Percentiles rank a stretch among this genome's conserved stretches.
These are phyloP conservation scores for Loris lydekkerianus DNA, from an alignment of 2,797 vertebrate species.

Conservation along the genomic window DNA sequence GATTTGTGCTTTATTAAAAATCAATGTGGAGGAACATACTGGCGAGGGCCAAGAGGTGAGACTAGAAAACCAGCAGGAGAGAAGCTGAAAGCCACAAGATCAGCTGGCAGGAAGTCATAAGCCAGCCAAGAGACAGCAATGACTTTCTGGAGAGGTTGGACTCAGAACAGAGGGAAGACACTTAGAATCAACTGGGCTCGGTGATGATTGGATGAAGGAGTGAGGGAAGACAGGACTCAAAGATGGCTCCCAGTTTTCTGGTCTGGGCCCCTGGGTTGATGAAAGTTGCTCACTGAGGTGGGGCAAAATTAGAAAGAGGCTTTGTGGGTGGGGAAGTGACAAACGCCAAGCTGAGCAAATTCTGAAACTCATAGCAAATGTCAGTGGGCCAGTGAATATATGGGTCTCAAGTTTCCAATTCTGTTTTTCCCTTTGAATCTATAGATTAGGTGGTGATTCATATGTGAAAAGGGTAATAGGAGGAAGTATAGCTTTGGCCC, in stretches of 20 bases:
- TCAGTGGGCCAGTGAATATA: background rate
- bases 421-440: background rate
- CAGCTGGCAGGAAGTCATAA: background rate
- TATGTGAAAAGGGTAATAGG: background rate
- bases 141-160: background rate
- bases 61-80: background rate
- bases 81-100: background rate
- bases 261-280: background rate
- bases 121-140: background rate
- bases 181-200: background rate
- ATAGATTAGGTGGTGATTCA: background rate
- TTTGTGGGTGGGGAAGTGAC: background rate
- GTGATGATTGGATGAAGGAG: background rate
- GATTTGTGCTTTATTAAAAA: background rate
- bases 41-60: background rate
- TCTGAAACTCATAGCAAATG: background rate
- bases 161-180: background rate
- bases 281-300: background rate
- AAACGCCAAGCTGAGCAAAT: background rate
- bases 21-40: background rate
- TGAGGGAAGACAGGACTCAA: background rate
- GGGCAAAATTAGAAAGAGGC: background rate
- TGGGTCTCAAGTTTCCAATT: background rate
- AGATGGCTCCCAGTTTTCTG: background rate
- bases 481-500: background rate